These are phyloP conservation scores for Chaetops frenatus DNA, from an alignment of 2,113 vertebrate genomes.

Conservation along the genomic window DNA sequence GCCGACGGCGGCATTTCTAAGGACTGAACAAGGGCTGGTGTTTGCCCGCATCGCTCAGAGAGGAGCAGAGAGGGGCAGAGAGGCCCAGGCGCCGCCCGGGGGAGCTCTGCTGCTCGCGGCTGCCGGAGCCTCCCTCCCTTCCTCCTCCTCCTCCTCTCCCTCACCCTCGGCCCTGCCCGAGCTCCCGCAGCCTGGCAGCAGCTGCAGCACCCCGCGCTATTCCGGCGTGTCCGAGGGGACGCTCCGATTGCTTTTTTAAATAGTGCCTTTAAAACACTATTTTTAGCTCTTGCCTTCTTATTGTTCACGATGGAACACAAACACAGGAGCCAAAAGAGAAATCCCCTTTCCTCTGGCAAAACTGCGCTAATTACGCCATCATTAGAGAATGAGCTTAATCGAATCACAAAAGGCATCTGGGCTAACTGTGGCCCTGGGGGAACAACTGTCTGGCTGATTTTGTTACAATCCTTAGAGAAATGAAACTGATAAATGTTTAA, in stretches of 20 bases:
- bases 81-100: background rate
- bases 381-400: background rate
- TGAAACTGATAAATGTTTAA: background rate
- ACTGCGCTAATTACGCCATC: background rate
- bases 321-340: background rate
- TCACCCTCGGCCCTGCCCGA: too few species aligned
- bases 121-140: background rate
- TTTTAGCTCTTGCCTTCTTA: background rate
- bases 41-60: accelerated
- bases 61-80: accelerated
- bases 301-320: background rate
- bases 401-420: background rate
- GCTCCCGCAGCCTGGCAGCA: too few species aligned
- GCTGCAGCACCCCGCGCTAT: accelerated
- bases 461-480: background rate
- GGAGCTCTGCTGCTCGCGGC: background rate
- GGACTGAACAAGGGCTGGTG: accelerated
- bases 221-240: background rate
- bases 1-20: background rate
- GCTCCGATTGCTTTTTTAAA: background rate
- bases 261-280: background rate
- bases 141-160: background rate
- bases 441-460: background rate
- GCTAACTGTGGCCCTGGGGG: background rate
- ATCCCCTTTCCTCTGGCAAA: background rate